Base-by-base conservation (phyloP, 1,140 invertebrate genomes). In the Caenorhabditis brenneri region DNA sequence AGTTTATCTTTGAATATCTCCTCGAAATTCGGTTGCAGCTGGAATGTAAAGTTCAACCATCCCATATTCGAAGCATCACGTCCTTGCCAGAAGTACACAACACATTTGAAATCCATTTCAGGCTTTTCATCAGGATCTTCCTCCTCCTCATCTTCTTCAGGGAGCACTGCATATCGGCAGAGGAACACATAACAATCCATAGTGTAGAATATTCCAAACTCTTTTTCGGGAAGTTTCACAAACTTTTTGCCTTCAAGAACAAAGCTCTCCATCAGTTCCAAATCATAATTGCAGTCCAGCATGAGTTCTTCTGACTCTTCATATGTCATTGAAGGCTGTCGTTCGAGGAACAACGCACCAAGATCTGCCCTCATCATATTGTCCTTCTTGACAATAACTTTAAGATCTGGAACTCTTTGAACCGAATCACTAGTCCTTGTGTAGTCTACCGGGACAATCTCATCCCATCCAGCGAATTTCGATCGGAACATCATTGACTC, bases 81-180 rank as follows among this genome's bases (percentile, higher is more conserved):
- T 0, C 97, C 83, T 93, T 99, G 97, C 97, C 97, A 99, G 92
- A 99, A 99, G 91, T 99, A 99, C 10, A 99, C 97, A 46, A 97
- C 95, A 92, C 96, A 98, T 89, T 97, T 95, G 87, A 95, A 96
- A 91, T 97, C 95, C 88, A 95, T 95, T 42, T 88, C 87, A 15
- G 82, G 79, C 3, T 91, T 97, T 96, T 36, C 90, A 46, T 91
- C 92, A 16, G 27, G 7, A 19, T 86, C 84, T 31, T 49, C 49
- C 2, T 31, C 85, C 0, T 51, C 65, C n/a, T 85, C 84, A 24
- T 86, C 81, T 3, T 86, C 87, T 55, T 88, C 90, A 12, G 79
- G 83, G 2, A 84, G n/a, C 15, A 84, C 83, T 93, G 96, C 95
- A 91, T 99, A 99, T 89, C 96, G 94, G 91, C 97, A 99, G 0